A percentile compares a stretch with the other conserved stretches of the same genome.
These are phyloP conservation scores for Argyresthia albistria DNA, from an alignment of 2,888 invertebrate species.

Conservation along the genomic window DNA sequence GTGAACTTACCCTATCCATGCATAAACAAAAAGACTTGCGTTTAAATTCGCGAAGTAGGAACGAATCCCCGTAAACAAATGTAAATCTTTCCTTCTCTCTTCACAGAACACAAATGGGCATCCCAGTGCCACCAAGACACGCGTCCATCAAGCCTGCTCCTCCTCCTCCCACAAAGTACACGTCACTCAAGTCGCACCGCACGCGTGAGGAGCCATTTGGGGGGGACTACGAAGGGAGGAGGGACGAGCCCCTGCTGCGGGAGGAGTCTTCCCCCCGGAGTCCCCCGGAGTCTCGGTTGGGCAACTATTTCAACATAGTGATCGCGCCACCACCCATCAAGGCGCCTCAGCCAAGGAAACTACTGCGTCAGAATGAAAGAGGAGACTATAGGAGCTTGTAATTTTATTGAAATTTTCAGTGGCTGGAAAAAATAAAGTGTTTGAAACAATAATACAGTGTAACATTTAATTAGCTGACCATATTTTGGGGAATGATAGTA, in stretches of 20 bases:
- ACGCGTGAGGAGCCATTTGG: neutral
- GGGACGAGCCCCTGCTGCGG: neutral
- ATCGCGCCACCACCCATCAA: slow-evolving; percentile 62
- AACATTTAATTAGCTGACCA: no score
- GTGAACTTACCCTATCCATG: no score
- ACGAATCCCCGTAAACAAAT: neutral
- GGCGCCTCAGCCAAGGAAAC: slow-evolving; percentile 50
- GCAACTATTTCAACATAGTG: slow-evolving; percentile 63
- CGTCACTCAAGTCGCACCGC: neutral
- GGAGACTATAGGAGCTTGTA: no score
- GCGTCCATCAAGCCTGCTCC: slow-evolving; percentile 11
- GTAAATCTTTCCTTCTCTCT: slow-evolving; percentile 14
- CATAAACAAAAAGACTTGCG: no score
- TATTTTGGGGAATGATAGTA: no score
- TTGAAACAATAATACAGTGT: no score
- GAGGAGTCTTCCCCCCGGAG: slow-evolving; percentile 13
- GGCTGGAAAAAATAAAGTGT: no score
- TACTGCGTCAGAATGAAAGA: slow-evolving; percentile 9
- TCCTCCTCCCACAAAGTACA: neutral
- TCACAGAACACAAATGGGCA: slow-evolving; percentile 59
- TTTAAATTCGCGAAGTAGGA: no score
- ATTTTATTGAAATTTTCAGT: no score
- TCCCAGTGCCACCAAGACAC: slow-evolving; percentile 39
- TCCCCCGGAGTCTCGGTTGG: slow-evolving; percentile 42
- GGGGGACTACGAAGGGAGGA: neutral